Base-by-base conservation (phyloP, 2,888 invertebrate genomes). In the Synanthedon tipuliformis region DNA sequence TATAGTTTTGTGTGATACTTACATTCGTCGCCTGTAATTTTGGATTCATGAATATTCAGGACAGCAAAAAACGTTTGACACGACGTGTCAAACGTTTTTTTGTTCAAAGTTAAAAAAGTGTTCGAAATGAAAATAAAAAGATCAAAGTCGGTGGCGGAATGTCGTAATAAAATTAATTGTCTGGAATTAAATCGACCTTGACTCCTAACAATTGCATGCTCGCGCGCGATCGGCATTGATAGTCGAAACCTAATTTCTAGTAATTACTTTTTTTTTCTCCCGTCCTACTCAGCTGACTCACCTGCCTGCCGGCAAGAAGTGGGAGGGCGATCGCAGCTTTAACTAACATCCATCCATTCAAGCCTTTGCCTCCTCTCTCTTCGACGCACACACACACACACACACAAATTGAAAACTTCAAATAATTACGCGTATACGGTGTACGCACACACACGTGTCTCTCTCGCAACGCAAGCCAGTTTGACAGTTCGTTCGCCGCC, bases 401-500 rank as follows among this genome's bases (percentile, higher is more conserved):
- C n/a, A 48, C 3, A 3, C 23, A 23, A 60, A 56, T 34, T 34
- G 34, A 34, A 34, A 8, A 34, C 5, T 7, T 10, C 34, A 10
- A 34, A 34, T 34, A 10, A 34, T 34, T 34, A 34, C 59, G 56
- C 70, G 74, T 72, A n/a, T n/a, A 67, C 66, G 63, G 66, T 40
- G 65, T 63, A 71, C 66, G 61, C 63, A 62, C 58, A 60, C 55
- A 55, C 53, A 56, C 56, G 18, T 59, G 56, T 57, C 52, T 58
- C 55, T 57, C 61, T 57, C 53, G 53, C 60, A 69, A 81, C 53
- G 53, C 60, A 69, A 81, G 80, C 84, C 74, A 78, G 85, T 85
- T 86, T 85, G 84, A 82, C 84, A 81, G 81, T 80, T 81, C 71
- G 65, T 66, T 65, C 34, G 34, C 34, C 34, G 34, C 34, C 34